A percentile compares a stretch with the other conserved stretches of the same genome.
Evolutionary conservation across 2,113 vertebrate species (phyloP).

Genomic region (Eleginops maclovinus): DNA sequence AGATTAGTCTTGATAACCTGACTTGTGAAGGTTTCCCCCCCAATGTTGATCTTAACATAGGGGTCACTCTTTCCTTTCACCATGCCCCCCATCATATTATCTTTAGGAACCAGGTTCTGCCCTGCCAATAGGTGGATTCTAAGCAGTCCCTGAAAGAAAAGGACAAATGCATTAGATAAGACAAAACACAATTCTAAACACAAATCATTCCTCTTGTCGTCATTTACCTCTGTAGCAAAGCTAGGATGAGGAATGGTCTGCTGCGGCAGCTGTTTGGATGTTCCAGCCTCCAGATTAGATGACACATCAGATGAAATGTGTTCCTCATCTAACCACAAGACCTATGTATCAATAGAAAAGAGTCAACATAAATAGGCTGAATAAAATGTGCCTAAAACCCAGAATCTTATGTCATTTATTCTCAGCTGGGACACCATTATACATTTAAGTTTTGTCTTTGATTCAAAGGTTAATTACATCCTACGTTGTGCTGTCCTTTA

Average conservation of each 20-base stretch:
- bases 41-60: slow-evolving; percentile 87
- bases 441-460: not conserved
- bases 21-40: slow-evolving; percentile 88
- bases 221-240: slow-evolving; percentile 88
- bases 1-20: slow-evolving; percentile 87
- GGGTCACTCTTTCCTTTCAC: slow-evolving; percentile 94
- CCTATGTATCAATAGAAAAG: slow-evolving; percentile 72
- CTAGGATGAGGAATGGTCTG: slow-evolving; percentile 83
- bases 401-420: not conserved
- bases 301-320: slow-evolving; percentile 59
- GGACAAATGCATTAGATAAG: not conserved
- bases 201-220: not conserved
- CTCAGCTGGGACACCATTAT: not conserved
- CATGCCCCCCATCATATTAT: slow-evolving; percentile 89
- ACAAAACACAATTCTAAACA: not conserved
- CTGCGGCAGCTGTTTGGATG: slow-evolving; percentile 74
- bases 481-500: not conserved
- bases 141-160: slow-evolving; percentile 85
- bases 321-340: slow-evolving; percentile 87
- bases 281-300: slow-evolving; percentile 58
- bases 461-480: not conserved
- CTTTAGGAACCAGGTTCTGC: slow-evolving; percentile 91
- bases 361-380: not conserved
- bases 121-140: slow-evolving; percentile 91
- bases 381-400: not conserved